Base-by-base conservation (phyloP, 2,888 invertebrate species). In the Yponomeuta plumbellus region DNA sequence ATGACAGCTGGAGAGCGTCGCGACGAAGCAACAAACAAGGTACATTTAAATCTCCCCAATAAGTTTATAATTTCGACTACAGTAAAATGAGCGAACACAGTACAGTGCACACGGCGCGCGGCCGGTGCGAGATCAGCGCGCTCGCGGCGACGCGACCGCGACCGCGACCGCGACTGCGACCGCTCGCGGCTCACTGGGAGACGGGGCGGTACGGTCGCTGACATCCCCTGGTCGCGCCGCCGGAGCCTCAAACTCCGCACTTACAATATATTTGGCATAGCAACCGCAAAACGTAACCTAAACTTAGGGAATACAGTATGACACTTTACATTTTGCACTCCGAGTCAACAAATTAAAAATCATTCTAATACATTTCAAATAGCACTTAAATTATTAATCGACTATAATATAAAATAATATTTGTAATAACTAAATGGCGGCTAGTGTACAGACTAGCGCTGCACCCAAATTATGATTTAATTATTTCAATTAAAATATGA, bases 261-360 rank as follows among this genome's bases (percentile, higher is more conserved):
- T 63, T 44, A 40, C 63, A 22, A 63, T 63, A 70, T 73, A 75
- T 77, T 79, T 77, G 78, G 80, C 78, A 76, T 77, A 68, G 67
- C 71, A 74, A 63, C 72, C 74, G 70, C 72, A 71, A 69, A 72
- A 61, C 21, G 69, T 68, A 52, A 65, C 68, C 71, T 74, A 63
- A 75, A 72, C 78, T 64, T 76, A 77, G 74, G 71, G 72, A 71
- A 75, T 75, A 80, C 77, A 75, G 80, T 83, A 64, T 64, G 64
- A 64, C 64, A 64, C 64, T 20, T 34, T 44, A 64, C 22, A 64
- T 71, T 76, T 77, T 78, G 71, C 75, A 72, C 72, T 72, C 73
- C 73, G 71, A 79, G 81, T 83, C 83, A 80, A 83, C 79, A 73
- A 76, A 78, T 77, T 74, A 77, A 70, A 72, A 52, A 70, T 71